Evolutionary conservation across 2,113 vertebrate genomes (phyloP).

Genomic region (Camelus dromedarius): DNA sequence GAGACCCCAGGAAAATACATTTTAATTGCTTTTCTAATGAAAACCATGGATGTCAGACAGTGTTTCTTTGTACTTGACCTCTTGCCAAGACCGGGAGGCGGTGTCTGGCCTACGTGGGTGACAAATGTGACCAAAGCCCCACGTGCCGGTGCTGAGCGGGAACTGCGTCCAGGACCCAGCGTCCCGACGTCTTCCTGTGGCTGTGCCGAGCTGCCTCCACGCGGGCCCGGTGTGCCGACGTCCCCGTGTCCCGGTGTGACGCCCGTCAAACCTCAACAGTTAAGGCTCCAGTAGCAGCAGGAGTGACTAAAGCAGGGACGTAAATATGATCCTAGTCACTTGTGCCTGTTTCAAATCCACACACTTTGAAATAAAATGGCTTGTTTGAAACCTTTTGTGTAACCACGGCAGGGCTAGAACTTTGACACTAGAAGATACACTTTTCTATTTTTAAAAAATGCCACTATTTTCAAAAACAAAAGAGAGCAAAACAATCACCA

Average conservation of each 20-base stretch:
- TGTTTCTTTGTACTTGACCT: background rate
- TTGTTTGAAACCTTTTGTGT: background rate
- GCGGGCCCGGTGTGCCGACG: background rate
- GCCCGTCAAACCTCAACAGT: background rate
- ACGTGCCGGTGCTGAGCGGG: background rate
- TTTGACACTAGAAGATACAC: background rate
- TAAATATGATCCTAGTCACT: background rate
- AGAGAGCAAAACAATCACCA: background rate
- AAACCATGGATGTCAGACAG: background rate
- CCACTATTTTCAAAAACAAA: slow-evolving; percentile 33
- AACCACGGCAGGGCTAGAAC: background rate
- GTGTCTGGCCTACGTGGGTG: background rate
- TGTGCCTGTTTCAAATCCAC: background rate
- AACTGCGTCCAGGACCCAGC: background rate
- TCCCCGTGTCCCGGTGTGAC: background rate
- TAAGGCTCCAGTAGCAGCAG: background rate
- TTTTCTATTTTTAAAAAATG: background rate
- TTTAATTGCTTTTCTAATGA: background rate
- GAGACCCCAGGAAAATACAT: background rate
- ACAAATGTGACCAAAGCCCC: background rate
- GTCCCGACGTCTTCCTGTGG: background rate
- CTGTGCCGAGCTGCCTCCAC: background rate
- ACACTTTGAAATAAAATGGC: background rate
- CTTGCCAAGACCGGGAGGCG: background rate
- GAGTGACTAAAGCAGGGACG: background rate